These are phyloP conservation scores for Ennomos fuscantarius DNA, from an alignment of 2,888 invertebrate species.

Conservation along the genomic window DNA sequence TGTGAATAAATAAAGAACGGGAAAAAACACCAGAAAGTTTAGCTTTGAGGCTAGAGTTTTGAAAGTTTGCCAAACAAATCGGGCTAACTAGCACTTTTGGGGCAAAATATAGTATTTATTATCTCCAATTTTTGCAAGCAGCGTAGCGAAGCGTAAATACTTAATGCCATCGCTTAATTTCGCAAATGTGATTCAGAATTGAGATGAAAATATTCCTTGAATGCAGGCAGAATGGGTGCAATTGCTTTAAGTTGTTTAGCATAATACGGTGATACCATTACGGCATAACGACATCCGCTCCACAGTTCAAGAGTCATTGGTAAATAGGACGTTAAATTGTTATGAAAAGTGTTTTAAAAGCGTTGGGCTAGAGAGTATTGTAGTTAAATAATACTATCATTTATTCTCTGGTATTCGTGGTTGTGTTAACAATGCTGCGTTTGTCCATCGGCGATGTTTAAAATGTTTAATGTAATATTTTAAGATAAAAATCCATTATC, in stretches of 20 bases:
- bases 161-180: slow-evolving; percentile 55
- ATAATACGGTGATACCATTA: slow-evolving; percentile 78
- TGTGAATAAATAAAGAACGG: too few species aligned
- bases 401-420: too few species aligned
- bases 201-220: slow-evolving; percentile 54
- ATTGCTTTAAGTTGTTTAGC: slow-evolving; percentile 75
- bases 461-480: too few species aligned
- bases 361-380: slow-evolving; percentile 19
- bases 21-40: slow-evolving; percentile 1
- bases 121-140: slow-evolving; percentile 31
- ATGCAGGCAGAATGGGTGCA: slow-evolving; percentile 56
- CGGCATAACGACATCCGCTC: slow-evolving; percentile 58
- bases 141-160: slow-evolving; percentile 32
- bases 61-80: slow-evolving; percentile 8
- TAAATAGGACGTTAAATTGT: slow-evolving; percentile 31
- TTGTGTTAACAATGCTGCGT: too few species aligned
- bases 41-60: slow-evolving; percentile 28
- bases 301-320: slow-evolving; percentile 24
- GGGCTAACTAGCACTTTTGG: slow-evolving; percentile 4
- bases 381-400: too few species aligned
- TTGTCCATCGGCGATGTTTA: too few species aligned
- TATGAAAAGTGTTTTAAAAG: slow-evolving; percentile 33
- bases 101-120: slow-evolving; percentile 19
- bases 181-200: slow-evolving; percentile 64
- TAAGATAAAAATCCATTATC: too few species aligned